phyloP scores from a whole-genome alignment of 2,797 vertebrate species.

The Lithobates sylvaticus region DNA sequence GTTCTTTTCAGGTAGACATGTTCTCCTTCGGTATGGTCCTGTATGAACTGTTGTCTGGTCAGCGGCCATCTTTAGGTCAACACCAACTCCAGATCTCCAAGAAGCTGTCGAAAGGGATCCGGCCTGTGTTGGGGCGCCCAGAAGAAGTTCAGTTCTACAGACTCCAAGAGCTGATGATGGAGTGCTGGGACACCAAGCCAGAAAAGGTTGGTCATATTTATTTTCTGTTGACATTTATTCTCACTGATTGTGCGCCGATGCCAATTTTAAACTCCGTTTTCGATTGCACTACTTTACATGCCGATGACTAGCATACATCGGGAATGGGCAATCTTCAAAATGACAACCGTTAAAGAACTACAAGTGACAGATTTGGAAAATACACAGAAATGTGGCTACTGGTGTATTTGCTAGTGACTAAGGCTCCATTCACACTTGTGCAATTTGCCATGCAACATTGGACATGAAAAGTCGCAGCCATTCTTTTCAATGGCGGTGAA shows the following conservation, averaged over 20 bases:
- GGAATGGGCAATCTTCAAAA: no score
- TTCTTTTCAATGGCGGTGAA: no score
- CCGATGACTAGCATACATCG: no score
- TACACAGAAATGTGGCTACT: no score
- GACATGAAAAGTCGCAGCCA: no score
- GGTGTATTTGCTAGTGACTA: no score
- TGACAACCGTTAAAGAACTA: no score
- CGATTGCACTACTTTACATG: no score
- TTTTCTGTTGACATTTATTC: not conserved
- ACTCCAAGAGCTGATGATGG: constrained; percentile 87
- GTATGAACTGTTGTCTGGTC: constrained; percentile 91
- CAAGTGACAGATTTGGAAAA: no score
- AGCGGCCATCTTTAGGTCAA: constrained; percentile 86
- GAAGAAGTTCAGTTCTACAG: constrained; percentile 91
- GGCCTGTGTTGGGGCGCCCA: constrained; percentile 84
- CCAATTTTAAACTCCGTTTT: no score
- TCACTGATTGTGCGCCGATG: not conserved
- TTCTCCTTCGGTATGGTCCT: constrained; percentile 98
- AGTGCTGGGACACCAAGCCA: constrained; percentile 97
- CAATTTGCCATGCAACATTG: no score
- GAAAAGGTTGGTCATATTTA: constrained; percentile 84
- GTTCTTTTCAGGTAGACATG: constrained; percentile 89
- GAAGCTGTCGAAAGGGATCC: constrained; percentile 92
- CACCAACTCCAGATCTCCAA: constrained; percentile 94
- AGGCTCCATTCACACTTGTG: no score